Conservation (phyloP, 2,888 invertebrate species). For the Empis livida region DNA sequence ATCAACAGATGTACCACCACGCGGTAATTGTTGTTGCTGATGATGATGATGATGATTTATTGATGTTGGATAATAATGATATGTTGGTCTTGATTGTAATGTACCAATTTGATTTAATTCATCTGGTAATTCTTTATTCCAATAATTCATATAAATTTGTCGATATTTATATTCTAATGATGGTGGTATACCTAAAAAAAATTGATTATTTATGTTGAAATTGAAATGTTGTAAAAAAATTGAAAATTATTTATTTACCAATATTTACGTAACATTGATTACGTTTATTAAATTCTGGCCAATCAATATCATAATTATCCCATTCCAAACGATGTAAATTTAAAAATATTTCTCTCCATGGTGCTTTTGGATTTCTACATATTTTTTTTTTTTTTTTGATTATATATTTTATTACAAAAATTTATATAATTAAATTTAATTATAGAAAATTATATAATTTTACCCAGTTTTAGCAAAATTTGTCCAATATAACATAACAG, state of each 20-base stretch:
- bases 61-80: too few species aligned
- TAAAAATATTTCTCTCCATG: conserved; percentile 49
- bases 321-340: conserved; percentile 52
- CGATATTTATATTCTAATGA: conserved; percentile 62
- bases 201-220: not conserved
- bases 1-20: conserved; percentile 16
- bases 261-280: conserved; percentile 67
- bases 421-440: conserved; percentile 4
- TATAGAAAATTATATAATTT: conserved; percentile 27
- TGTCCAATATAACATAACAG: conserved; percentile 78
- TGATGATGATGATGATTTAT: conserved; percentile 7
- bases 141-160: conserved; percentile 63
- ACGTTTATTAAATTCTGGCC: conserved; percentile 68
- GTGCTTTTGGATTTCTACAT: conserved; percentile 65
- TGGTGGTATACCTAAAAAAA: conserved; percentile 53
- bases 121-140: conserved; percentile 71
- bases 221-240: not conserved
- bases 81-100: conserved; percentile 24
- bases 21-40: conserved; percentile 20
- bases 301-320: conserved; percentile 57
- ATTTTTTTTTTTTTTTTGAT: conserved; percentile 9
- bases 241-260: conserved; percentile 27
- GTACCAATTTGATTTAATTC: conserved; percentile 43
- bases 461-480: conserved; percentile 86
- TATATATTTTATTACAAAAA: not conserved